Conservation (phyloP, 2,797 vertebrate genomes). For the Poecilia wingei region DNA sequence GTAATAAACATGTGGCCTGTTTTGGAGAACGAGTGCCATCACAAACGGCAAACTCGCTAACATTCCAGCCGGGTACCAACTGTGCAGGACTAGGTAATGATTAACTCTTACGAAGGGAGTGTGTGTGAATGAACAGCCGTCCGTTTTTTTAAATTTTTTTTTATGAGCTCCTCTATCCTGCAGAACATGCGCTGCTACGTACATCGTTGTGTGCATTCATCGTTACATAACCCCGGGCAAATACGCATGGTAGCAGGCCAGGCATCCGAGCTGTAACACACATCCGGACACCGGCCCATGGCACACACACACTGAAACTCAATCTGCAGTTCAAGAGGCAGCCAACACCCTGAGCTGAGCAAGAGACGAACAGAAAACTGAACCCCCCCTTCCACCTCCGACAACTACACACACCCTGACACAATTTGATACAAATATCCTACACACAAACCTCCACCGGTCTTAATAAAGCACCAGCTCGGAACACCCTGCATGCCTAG, state of each 20-base stretch:
- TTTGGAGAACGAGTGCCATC: conserved; percentile 29
- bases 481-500: conserved; percentile 10
- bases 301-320: conserved; percentile 64
- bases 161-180: conserved; percentile 13
- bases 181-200: conserved; percentile 28
- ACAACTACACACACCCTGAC: conserved; percentile 21
- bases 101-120: conserved; percentile 55
- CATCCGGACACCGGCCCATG: conserved; percentile 40
- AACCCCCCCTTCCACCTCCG: background rate
- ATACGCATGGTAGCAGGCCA: conserved; percentile 30
- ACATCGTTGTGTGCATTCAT: conserved; percentile 41
- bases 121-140: conserved; percentile 52
- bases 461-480: conserved; percentile 17
- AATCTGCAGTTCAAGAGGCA: conserved; percentile 61
- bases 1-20: conserved; percentile 19
- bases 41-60: conserved; percentile 33
- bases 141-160: background rate
- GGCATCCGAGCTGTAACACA: conserved; percentile 31
- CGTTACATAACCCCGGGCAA: conserved; percentile 48
- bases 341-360: conserved; percentile 55
- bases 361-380: conserved; percentile 48
- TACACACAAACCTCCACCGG: background rate
- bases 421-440: conserved; percentile 18
- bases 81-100: conserved; percentile 57
- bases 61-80: conserved; percentile 50